These are phyloP conservation scores for Pseudotriccus pelzelni DNA, from an alignment of 2,797 vertebrate genomes.

Conservation along the genomic window DNA sequence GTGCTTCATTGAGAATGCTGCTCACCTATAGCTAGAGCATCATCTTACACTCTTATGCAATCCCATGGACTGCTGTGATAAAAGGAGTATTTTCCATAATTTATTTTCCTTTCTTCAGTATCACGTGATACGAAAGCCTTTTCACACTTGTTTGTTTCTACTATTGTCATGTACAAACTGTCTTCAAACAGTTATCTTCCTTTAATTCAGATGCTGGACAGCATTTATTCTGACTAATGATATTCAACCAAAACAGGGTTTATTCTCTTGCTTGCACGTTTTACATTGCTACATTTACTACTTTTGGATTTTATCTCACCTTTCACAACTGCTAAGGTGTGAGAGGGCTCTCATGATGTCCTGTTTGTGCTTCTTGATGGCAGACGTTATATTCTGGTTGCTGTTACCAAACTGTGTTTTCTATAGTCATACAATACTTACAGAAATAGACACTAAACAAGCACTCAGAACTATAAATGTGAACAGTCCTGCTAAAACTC, in stretches of 20 bases:
- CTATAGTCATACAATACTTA: not conserved
- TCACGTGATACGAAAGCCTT: not conserved
- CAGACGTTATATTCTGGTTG: not conserved
- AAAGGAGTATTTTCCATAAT: not conserved
- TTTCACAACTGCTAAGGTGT: not conserved
- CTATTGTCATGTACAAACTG: not conserved
- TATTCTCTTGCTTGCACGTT: not conserved
- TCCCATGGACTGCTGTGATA: not conserved
- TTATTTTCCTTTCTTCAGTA: not conserved
- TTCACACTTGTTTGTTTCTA: not conserved
- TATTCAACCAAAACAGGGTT: not conserved
- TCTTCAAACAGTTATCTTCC: not conserved
- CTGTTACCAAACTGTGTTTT: not conserved
- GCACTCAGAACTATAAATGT: not conserved
- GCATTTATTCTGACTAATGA: not conserved
- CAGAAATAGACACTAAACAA: not conserved
- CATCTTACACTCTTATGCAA: not conserved
- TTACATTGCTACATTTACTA: not conserved
- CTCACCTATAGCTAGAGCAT: not conserved
- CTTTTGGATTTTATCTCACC: not conserved
- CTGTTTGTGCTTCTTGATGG: not conserved
- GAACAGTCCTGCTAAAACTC: not conserved
- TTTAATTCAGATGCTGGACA: not conserved
- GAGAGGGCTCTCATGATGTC: not conserved
- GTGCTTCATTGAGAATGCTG: not conserved